Percentiles rank a stretch among this genome's conserved stretches.
Evolutionary conservation across 2,888 invertebrate species (phyloP).

Genomic region (Epirrhoe tristata): DNA sequence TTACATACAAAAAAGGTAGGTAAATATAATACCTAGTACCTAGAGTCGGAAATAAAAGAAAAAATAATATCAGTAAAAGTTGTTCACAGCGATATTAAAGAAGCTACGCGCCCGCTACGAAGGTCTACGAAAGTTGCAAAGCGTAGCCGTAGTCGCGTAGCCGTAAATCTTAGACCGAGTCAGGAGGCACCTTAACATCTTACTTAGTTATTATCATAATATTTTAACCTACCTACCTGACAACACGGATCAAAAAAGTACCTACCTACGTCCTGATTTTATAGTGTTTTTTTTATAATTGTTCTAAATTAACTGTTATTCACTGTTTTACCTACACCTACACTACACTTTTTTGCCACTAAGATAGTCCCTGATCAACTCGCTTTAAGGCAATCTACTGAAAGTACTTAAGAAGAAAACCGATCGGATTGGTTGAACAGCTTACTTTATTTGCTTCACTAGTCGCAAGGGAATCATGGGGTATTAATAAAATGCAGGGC

Average conservation of each 20-base stretch:
- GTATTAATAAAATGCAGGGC: constrained; percentile 42
- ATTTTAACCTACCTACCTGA: no score
- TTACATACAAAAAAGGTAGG: no score
- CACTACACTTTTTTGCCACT: neutral
- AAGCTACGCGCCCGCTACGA: constrained; percentile 9
- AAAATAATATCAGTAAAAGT: no score
- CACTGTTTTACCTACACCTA: no score
- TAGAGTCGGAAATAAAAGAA: no score
- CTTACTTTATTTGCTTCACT: constrained; percentile 67
- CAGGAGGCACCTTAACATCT: no score
- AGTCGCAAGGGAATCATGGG: constrained; percentile 51
- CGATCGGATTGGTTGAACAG: constrained; percentile 70
- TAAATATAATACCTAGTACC: no score
- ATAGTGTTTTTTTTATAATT: no score
- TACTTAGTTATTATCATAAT: no score
- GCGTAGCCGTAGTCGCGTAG: neutral
- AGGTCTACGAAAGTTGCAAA: constrained; percentile 1
- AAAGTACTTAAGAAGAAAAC: constrained; percentile 53
- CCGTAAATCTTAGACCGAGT: neutral
- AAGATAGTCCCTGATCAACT: neutral
- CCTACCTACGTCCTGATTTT: no score
- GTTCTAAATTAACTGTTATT: no score
- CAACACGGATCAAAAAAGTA: no score
- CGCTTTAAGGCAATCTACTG: constrained; percentile 72
- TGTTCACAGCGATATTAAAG: neutral